Evolutionary conservation across 2,797 vertebrate species (phyloP).

Genomic region (Schizothorax lantsangensis): DNA sequence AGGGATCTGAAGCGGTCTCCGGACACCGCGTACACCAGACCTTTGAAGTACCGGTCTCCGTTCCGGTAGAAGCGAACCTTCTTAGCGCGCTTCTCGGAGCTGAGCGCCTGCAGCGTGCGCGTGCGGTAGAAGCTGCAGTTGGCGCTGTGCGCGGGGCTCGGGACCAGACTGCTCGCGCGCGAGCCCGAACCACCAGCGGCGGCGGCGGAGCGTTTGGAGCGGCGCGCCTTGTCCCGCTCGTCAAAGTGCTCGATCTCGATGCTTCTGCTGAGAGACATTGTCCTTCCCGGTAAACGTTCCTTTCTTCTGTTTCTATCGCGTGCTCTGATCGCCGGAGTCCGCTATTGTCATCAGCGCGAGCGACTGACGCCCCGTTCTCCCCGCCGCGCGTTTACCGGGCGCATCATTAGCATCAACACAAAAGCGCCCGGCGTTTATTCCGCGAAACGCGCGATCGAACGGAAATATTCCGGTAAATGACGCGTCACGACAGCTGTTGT

Average conservation of each 20-base stretch:
- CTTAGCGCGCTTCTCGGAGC: slow-evolving; percentile 93
- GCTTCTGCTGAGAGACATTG: slow-evolving; percentile 81
- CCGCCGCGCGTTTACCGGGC: slow-evolving; percentile 27
- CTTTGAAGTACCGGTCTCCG: slow-evolving; percentile 96
- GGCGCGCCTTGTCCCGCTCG: slow-evolving; percentile 87
- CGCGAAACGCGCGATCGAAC: not conserved
- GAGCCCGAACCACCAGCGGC: slow-evolving; percentile 79
- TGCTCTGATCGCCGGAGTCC: not conserved
- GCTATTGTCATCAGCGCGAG: slow-evolving; percentile 31
- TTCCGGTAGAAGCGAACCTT: slow-evolving; percentile 98
- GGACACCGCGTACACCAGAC: slow-evolving; percentile 93
- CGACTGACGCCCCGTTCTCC: not conserved
- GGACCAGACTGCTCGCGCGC: slow-evolving; percentile 91
- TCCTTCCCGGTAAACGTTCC: not conserved
- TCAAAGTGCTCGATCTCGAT: slow-evolving; percentile 97
- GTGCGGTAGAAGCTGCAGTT: slow-evolving; percentile 98
- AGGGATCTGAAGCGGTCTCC: slow-evolving; percentile 91
- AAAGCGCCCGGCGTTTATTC: slow-evolving; percentile 36
- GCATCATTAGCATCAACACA: slow-evolving; percentile 50
- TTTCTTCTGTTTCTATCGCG: not conserved
- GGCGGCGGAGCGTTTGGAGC: slow-evolving; percentile 73
- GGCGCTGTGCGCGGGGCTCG: slow-evolving; percentile 95
- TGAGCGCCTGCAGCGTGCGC: slow-evolving; percentile 95
- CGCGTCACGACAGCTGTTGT: slow-evolving; percentile 7
- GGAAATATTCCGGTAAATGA: slow-evolving; percentile 34